Base-by-base conservation (phyloP, 2,113 vertebrate genomes). In the Microcebus tavaratra region DNA sequence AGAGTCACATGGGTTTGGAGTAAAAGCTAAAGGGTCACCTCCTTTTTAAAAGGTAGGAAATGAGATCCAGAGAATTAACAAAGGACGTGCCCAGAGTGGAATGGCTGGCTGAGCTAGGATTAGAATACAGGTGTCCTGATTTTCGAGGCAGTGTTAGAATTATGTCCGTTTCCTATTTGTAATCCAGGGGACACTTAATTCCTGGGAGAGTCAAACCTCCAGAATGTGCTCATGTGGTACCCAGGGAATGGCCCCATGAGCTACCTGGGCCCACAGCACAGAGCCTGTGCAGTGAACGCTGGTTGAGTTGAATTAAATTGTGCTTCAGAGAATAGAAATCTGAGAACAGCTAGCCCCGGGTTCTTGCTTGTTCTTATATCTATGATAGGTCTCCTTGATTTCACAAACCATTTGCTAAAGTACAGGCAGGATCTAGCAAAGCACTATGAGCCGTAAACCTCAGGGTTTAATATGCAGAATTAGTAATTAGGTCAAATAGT, bases 161-260 rank as follows among this genome's bases (percentile, higher is more conserved):
- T 20, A n/a, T n/a, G 50, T 4, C 34, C 12, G 65, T 50, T 21
- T 86, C 15, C 8, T 92, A 15, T 50, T 57, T 75, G 6, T 45
- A 55, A 76, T 82, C 11, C 78, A 63, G 27, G n/a, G 21, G 25
- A 73, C 78, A 73, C 18, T 75, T n/a, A 59, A 21, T 23, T 76
- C 61, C 21, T 67, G 2, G 7, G 20, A 13, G 6, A 6, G 1
- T 17, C 21, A 61, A 61, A 48, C 55, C 55, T 67, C n/a, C 17
- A 36, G 34, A 53, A 8, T 34, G 6, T 79, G 27, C 31, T 55
- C 21, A 5, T 11, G 0, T 18, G 57, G 39, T 31, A 25, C 29
- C 36, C 8, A 5, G 59, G 88, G 21, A 21, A 31, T 5, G 20
- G 6, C 3, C 27, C 15, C 3, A 0, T 0, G 0, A 55, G 6